Base-by-base conservation (phyloP, 2,888 invertebrate species). In the Geophilus truncorum region DNA sequence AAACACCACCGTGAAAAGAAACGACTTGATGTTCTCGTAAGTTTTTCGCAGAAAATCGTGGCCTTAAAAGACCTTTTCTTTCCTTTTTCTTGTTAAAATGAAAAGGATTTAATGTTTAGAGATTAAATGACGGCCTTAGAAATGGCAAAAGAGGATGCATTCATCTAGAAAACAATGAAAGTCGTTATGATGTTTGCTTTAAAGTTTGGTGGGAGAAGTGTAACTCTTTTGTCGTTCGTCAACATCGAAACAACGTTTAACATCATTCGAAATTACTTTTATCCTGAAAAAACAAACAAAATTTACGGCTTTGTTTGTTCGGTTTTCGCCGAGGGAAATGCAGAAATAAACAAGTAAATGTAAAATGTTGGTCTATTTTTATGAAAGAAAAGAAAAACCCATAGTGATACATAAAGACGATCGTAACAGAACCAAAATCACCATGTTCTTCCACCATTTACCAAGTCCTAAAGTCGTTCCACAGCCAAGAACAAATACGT, bases 401-500 rank as follows among this genome's bases (percentile, higher is more conserved):
- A 70, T 70, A 70, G 23, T 28, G 25, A 70, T 70, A 70, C 28
- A 70, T 70, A 70, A 28, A 70, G 28, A 23, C 10, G 70, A 70
- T 70, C 70, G 70, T 70, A 70, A 70, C 70, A 70, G 70, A 51
- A 51, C 70, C 70, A 70, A 70, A 70, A 70, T 70, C 70, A 70
- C 70, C 28, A 70, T 70, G 70, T 70, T 70, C 70, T 28, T 70
- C 70, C 70, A 23, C 70, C 70, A 70, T 70, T 70, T 70, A 70
- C 70, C 70, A 23, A 28, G 70, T 70, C 70, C 28, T n/a, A 70
- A 28, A 70, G 70, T 70, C 70, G 70, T 70, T 70, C 25, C 70
- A 70, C 70, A 10, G 70, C 70, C 70, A 70, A 70, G 70, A 70
- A 70, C 70, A 70, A 70, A 70, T 70, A 70, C 70, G 70, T 70